Percentiles rank a stretch among this genome's conserved stretches.
Conservation (phyloP, 2,113 vertebrate genomes). For the Hiodon tergisus region DNA sequence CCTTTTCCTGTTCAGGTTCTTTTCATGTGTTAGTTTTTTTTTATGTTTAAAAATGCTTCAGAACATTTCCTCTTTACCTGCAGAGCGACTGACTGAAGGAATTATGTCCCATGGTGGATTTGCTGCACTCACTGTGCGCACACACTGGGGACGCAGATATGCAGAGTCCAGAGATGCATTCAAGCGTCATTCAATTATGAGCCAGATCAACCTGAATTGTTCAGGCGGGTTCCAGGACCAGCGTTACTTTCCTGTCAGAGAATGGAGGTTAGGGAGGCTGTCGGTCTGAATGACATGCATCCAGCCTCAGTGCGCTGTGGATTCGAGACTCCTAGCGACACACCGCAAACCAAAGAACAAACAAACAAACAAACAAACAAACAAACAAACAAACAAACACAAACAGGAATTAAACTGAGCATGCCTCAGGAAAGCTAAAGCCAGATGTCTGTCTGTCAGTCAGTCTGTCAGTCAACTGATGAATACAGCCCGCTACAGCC, state of each 20-base stretch:
- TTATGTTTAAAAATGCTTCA: slow-evolving; percentile 7
- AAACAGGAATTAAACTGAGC: neutral
- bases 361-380: neutral
- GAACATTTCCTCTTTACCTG: slow-evolving; percentile 7
- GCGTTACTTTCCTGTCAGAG: neutral
- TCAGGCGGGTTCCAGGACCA: neutral
- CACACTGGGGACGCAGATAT: neutral
- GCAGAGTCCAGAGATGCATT: neutral
- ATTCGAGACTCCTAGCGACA: neutral
- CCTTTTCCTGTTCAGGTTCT: slow-evolving; percentile 1
- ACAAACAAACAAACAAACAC: neutral
- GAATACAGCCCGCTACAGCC: too few species aligned
- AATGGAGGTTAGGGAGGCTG: neutral
- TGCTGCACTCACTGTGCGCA: neutral
- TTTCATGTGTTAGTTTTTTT: neutral
- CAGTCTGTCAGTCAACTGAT: neutral
- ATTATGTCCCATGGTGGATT: neutral
- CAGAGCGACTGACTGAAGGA: neutral
- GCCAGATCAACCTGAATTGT: slow-evolving; percentile 7
- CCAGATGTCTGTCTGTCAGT: neutral
- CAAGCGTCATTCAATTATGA: neutral
- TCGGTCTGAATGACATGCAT: slow-evolving; percentile 11
- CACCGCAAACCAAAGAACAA: neutral
- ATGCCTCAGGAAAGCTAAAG: too few species aligned
- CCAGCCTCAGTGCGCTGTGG: neutral